Evolutionary conservation across 2,888 invertebrate species (phyloP).

Genomic region (Colostygia pectinataria): DNA sequence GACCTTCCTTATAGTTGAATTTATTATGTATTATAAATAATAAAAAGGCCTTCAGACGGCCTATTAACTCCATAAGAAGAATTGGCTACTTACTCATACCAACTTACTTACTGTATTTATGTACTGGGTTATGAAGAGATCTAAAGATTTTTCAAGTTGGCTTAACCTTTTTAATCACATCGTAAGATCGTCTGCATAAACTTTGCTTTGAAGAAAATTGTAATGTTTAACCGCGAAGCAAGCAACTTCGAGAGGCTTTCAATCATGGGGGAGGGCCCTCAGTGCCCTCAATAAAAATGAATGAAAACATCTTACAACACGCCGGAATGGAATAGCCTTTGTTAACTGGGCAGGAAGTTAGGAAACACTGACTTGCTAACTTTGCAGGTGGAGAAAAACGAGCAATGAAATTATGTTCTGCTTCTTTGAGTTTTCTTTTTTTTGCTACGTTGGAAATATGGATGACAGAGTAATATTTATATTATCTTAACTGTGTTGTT

Average conservation of each 20-base stretch:
- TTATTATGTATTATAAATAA: too few relatives aligned
- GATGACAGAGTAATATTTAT: neutral
- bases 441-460: neutral
- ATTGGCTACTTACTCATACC: too few relatives aligned
- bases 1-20: too few relatives aligned
- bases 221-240: slow-evolving; percentile 43
- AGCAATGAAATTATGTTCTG: slow-evolving; percentile 16
- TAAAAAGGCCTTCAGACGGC: too few relatives aligned
- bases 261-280: slow-evolving; percentile 46
- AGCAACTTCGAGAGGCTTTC: slow-evolving; percentile 43
- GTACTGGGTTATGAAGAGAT: slow-evolving; percentile 1
- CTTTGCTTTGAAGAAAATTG: slow-evolving; percentile 51
- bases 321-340: slow-evolving; percentile 45
- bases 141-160: slow-evolving; percentile 16
- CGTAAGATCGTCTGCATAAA: slow-evolving; percentile 46
- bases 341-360: slow-evolving; percentile 32
- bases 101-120: too few relatives aligned
- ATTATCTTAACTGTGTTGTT: too few relatives aligned
- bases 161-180: slow-evolving; percentile 33
- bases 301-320: slow-evolving; percentile 48
- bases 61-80: too few relatives aligned
- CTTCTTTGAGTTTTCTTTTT: slow-evolving; percentile 10
- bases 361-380: slow-evolving; percentile 42
- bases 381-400: slow-evolving; percentile 32
- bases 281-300: slow-evolving; percentile 42